Conservation (phyloP, 2,797 vertebrate species). For the Siniperca scherzeri region DNA sequence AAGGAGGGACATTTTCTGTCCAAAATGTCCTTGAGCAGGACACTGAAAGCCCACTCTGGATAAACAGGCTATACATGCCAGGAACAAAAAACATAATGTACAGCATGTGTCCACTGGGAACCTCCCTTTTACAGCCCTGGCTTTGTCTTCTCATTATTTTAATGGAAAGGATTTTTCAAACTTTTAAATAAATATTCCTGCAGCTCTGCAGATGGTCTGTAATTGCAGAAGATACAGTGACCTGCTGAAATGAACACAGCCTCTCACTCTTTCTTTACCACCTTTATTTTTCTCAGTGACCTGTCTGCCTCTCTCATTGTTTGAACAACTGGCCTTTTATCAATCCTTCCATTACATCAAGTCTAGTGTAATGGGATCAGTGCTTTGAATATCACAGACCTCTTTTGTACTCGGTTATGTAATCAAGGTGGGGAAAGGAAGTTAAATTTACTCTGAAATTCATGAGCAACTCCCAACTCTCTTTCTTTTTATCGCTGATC, state of each 20-base stretch:
- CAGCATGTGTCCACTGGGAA: background rate
- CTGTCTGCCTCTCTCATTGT: background rate
- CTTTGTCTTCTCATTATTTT: conserved; percentile 2
- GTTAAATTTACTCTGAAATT: background rate
- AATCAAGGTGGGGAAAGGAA: background rate
- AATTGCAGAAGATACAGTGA: background rate
- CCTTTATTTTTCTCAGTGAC: background rate
- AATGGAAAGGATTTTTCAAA: background rate
- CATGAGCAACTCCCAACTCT: background rate
- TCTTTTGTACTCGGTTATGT: background rate
- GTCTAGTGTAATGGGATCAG: conserved; percentile 3
- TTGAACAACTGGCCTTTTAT: conserved; percentile 17
- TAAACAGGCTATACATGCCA: background rate
- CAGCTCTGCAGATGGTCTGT: background rate
- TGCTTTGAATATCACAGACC: conserved; percentile 23
- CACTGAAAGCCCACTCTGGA: background rate
- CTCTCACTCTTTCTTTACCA: background rate
- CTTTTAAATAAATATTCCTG: background rate
- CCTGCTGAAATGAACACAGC: background rate
- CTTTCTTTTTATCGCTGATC: background rate
- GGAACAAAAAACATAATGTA: conserved; percentile 3
- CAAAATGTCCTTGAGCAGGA: background rate
- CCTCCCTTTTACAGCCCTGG: background rate
- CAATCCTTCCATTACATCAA: background rate
- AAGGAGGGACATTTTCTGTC: background rate